Percentiles rank a stretch among this genome's conserved stretches.
Evolutionary conservation across 2,113 vertebrate genomes (phyloP).

Genomic region (human): GRCh38 chr3:11516501-11517000

Average conservation of each 20-base stretch:
- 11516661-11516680: not conserved
- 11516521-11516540: not conserved
- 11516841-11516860: too few relatives aligned
- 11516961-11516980: too few relatives aligned
- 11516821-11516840: too few relatives aligned
- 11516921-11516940: too few relatives aligned
- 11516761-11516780: not conserved
- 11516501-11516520: not conserved
- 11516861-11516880: too few relatives aligned
- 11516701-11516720: not conserved
- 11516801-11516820: too few relatives aligned
- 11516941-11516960: too few relatives aligned
- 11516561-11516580: not conserved
- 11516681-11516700: not conserved
- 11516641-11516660: not conserved
- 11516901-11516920: too few relatives aligned
- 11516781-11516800: not conserved
- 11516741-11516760: not conserved
- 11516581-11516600: not conserved
- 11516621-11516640: not conserved
- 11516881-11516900: too few relatives aligned
- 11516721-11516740: not conserved
- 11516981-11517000: too few relatives aligned
- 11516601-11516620: not conserved
- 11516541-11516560: not conserved